Evolutionary conservation across 2,113 vertebrate genomes (phyloP).

Genomic region (Coregonus clupeaformis): DNA sequence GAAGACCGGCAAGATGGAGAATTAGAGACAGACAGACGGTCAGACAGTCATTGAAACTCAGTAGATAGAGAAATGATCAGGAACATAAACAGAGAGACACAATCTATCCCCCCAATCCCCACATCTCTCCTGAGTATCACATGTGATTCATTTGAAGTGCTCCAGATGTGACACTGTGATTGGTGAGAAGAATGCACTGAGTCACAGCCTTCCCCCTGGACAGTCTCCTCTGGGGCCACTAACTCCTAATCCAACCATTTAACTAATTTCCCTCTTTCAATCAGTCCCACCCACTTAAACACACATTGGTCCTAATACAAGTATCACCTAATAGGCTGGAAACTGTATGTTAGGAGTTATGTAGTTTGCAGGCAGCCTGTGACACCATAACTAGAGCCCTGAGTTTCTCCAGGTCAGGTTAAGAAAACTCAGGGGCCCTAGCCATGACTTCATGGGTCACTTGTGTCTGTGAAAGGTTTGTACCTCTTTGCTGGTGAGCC

Average conservation of each 20-base stretch:
- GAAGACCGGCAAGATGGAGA: slow-evolving; percentile 16
- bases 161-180: not conserved
- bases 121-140: not conserved
- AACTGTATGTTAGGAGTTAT: too few relatives aligned
- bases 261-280: not conserved
- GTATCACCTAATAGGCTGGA: not conserved
- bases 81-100: not conserved
- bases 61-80: not conserved
- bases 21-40: not conserved
- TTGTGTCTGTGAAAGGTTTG: not conserved
- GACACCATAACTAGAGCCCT: too few relatives aligned
- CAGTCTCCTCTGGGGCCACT: not conserved
- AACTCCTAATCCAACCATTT: not conserved
- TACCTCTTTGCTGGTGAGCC: slow-evolving; percentile 93
- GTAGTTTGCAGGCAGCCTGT: too few relatives aligned
- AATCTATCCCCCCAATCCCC: not conserved
- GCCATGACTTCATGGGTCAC: too few relatives aligned
- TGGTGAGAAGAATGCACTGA: not conserved
- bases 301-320: not conserved
- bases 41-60: not conserved
- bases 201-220: not conserved
- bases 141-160: not conserved
- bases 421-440: too few relatives aligned
- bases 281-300: not conserved
- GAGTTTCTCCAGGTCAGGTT: too few relatives aligned